Evolutionary conservation across 2,888 invertebrate species (phyloP).

Genomic region (Teleogryllus oceanicus): DNA sequence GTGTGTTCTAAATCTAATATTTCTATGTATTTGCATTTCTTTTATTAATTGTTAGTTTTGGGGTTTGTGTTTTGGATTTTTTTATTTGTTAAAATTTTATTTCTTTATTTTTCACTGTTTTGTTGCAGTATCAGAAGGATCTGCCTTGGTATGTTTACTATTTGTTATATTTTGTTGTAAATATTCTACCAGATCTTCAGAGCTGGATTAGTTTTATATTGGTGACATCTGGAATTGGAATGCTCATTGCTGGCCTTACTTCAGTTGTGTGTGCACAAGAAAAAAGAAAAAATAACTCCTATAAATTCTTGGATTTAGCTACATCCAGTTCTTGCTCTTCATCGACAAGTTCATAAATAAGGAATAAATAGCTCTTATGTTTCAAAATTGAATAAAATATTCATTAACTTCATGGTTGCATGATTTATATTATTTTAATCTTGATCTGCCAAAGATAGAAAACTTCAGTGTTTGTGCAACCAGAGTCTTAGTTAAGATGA

Average conservation of each 20-base stretch:
- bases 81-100: too few species aligned
- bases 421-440: too few species aligned
- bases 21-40: too few species aligned
- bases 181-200: constrained; percentile 53
- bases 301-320: neutral
- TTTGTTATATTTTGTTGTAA: constrained; percentile 53
- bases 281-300: neutral
- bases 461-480: too few species aligned
- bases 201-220: constrained; percentile 26
- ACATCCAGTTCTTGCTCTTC: neutral
- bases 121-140: constrained; percentile 57
- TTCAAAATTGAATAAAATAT: too few species aligned
- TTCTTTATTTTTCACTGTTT: constrained; percentile 26
- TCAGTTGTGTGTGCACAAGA: constrained; percentile 23
- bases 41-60: too few species aligned
- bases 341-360: neutral
- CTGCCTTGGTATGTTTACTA: constrained; percentile 53
- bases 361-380: too few species aligned
- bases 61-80: too few species aligned
- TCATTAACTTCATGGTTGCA: too few species aligned
- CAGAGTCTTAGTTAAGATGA: too few species aligned
- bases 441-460: too few species aligned
- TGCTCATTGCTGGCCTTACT: constrained; percentile 23
- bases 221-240: constrained; percentile 24
- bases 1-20: constrained; percentile 22